Evolutionary conservation across 2,113 vertebrate species (phyloP), one percentile per base, ranked within the genome.

Genomic region (Alouatta palliata): DNA sequence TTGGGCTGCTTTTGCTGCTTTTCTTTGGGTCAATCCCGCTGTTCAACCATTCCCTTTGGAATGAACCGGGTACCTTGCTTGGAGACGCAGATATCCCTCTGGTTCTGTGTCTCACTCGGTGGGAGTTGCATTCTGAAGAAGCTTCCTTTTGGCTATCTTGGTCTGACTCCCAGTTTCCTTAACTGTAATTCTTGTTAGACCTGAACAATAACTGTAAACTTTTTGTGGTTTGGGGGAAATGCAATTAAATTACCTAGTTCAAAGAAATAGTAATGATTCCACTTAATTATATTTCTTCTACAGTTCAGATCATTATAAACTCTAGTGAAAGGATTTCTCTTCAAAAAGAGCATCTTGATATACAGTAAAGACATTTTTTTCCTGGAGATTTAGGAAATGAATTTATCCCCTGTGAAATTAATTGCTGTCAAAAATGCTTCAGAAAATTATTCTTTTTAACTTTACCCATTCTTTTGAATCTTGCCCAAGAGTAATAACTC

Each of bases 271-370:
- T 82, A 87, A 90, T 87, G 70, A 82, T 93, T 8, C 19, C n/a
- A 92, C 96, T 94, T 91, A 94, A 94, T 89, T 95, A 80, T 95
- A 93, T 96, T 90, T 90, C 49, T 95, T 86, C 30, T 40, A 76
- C 64, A 79, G 49, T 92, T 90, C 47, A 93, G 75, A 83, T 87
- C 94, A 95, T 96, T 90, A 54, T 89, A 76, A 94, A 96, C 52
- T 82, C 17, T 37, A 82, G 71, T 87, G 61, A 52, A 85, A 96
- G 30, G 73, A 94, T 79, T 95, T 71, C 23, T 87, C 54, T 95
- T 64, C 88, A 94, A 94, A 93, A 95, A 89, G 3, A 35, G 0
- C n/a, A 73, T 56, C 71, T 90, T 92, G 25, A 91, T 79, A 54
- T 73, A 5, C 37, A 85, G 21, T 73, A 52, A 86, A 73, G 32